Evolutionary conservation across 2,888 invertebrate genomes (phyloP).

Genomic region (Venusia cambrica): DNA sequence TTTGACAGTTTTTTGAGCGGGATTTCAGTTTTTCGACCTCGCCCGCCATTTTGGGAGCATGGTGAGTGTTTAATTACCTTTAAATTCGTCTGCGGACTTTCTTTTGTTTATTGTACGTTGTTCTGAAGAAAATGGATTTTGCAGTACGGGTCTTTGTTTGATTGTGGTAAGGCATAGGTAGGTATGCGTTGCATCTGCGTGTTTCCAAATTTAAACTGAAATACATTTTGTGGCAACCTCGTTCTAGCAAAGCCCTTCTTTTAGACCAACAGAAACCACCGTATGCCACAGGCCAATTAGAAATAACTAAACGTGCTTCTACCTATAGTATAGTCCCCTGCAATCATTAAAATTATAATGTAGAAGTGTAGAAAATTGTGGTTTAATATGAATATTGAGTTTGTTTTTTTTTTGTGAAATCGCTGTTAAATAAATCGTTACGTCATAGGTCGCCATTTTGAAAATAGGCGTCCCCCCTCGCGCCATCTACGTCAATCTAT

Average conservation of each 20-base stretch:
- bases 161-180: conserved; percentile 2
- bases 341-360: neutral
- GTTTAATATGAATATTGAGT: conserved; percentile 1
- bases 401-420: conserved; percentile 6
- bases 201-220: conserved; percentile 2
- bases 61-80: no score
- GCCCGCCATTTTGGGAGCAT: conserved; percentile 11
- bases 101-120: no score
- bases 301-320: no score
- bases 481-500: conserved; percentile 14
- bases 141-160: conserved; percentile 11
- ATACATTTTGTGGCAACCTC: no score
- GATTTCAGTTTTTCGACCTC: conserved; percentile 20
- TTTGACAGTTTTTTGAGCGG: conserved; percentile 13
- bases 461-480: conserved; percentile 53
- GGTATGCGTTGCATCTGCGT: neutral
- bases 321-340: no score
- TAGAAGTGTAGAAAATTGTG: conserved; percentile 1
- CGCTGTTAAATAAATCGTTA: conserved; percentile 24
- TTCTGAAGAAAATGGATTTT: no score
- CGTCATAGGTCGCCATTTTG: conserved; percentile 59
- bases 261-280: no score
- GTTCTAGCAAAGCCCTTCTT: no score
- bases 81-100: no score
- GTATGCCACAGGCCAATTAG: no score